Base-by-base conservation (phyloP, 1,140 invertebrate genomes). In the Leptinotarsa undecemlineata region DNA sequence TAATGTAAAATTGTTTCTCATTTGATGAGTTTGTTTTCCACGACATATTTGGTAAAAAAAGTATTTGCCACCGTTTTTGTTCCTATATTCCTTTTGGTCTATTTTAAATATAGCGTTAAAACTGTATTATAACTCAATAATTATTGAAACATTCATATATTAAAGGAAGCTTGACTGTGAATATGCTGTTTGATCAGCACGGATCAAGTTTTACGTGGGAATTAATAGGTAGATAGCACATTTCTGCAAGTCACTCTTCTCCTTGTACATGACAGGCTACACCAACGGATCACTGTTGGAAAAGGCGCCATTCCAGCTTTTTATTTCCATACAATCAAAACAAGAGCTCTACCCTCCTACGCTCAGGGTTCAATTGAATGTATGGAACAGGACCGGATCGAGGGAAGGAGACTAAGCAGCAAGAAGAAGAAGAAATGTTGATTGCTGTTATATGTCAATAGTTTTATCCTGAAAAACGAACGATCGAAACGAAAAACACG, bases 271-370 rank as follows among this genome's bases (percentile, higher is more conserved):
- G 62, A 64, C 62, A 64, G 20, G 19, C 23, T 64, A 64, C 19
- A 64, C 62, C 62, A 64, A 64, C 62, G 23, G 62, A 64, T 21
- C 19, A 64, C 23, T 20, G 20, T 19, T 17, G 20, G 14, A 21
- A 5, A 8, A n/a, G 60, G 62, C 62, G 62, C 62, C 62, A 64
- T 64, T 64, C 6, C 14, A 64, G 14, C 14, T 21, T 64, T 64
- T 64, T 64, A 64, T 64, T 26, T 64, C 20, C 62, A 64, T 64
- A 64, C 62, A 64, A 64, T 64, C 62, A 64, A 64, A 64, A 64
- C 62, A 64, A 64, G 62, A 64, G 23, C 62, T 57, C 23, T 21
- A 64, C 62, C 62, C 62, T 64, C 62, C 62, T 64, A 64, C 62
- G 51, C 3, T 15, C 17, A 19, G 15, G 13, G 51, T 57, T 14